phyloP scores from a whole-genome alignment of 1,140 invertebrate species.

The Hestina assimilis region DNA sequence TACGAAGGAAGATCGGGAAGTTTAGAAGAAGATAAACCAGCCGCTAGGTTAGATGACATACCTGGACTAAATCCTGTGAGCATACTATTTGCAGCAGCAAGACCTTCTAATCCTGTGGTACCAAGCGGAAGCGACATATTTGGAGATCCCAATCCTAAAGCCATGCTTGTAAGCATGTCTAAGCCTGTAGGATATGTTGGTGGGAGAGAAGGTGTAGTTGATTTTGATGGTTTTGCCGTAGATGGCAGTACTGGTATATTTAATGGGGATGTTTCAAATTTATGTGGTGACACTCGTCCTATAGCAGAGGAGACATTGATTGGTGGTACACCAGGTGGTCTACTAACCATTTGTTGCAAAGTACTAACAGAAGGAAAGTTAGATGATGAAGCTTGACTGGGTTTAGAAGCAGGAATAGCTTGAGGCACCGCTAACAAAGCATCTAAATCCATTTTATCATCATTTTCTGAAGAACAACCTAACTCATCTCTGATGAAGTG shows the following conservation, averaged over 20 bases:
- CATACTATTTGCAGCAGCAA: slow-evolving; percentile 75
- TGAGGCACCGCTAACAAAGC: slow-evolving; percentile 78
- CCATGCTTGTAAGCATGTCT: slow-evolving; percentile 77
- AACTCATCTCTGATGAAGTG: slow-evolving; percentile 80
- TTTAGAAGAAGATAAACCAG: slow-evolving; percentile 62
- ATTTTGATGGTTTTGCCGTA: slow-evolving; percentile 70
- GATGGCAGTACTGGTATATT: slow-evolving; percentile 72
- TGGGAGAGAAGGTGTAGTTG: slow-evolving; percentile 47
- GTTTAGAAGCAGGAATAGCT: slow-evolving; percentile 72
- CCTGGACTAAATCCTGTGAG: slow-evolving; percentile 63
- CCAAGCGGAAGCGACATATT: slow-evolving; percentile 66
- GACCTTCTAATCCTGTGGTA: slow-evolving; percentile 55
- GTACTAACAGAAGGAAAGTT: slow-evolving; percentile 76
- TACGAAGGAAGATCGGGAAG: slow-evolving; percentile 71
- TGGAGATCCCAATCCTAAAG: slow-evolving; percentile 64
- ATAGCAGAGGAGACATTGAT: slow-evolving; percentile 71
- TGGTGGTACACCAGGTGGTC: slow-evolving; percentile 70
- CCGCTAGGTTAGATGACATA: slow-evolving; percentile 65
- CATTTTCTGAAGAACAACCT: slow-evolving; percentile 76
- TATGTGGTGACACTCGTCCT: slow-evolving; percentile 67
- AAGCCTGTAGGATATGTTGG: slow-evolving; percentile 68
- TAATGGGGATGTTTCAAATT: slow-evolving; percentile 71
- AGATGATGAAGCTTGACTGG: slow-evolving; percentile 58
- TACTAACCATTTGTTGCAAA: slow-evolving; percentile 74
- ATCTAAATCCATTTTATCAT: slow-evolving; percentile 78